These are phyloP conservation scores for Muntiacus muntjak DNA, from an alignment of 2,113 vertebrate species.

Conservation along the genomic window DNA sequence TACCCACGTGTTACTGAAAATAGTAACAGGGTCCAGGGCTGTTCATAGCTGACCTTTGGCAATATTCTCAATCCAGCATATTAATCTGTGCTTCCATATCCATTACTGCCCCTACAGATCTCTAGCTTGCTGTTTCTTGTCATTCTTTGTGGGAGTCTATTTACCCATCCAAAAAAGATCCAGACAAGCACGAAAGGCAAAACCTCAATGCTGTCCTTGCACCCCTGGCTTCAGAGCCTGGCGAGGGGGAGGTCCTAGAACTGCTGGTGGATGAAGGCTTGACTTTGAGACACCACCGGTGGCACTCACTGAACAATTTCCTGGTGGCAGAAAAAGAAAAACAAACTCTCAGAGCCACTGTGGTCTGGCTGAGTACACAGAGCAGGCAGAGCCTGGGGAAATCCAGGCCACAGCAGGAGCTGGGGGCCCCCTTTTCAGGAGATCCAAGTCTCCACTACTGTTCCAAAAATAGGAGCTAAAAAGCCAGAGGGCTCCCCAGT, in stretches of 20 bases:
- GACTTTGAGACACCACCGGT: not conserved
- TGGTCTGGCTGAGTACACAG: not conserved
- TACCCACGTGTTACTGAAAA: not conserved
- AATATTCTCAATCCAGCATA: not conserved
- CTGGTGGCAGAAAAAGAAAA: not conserved
- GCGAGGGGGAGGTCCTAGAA: not conserved
- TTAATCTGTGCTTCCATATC: not conserved
- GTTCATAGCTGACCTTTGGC: not conserved
- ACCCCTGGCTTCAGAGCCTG: not conserved
- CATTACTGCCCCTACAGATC: not conserved
- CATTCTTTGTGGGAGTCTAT: not conserved
- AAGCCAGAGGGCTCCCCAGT: constrained; percentile 34
- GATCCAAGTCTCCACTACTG: not conserved
- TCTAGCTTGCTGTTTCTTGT: not conserved
- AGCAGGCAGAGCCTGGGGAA: not conserved
- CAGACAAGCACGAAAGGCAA: not conserved
- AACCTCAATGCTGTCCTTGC: not conserved
- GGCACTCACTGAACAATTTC: not conserved
- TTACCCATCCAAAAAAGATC: not conserved
- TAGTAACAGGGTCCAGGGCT: not conserved
- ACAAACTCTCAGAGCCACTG: not conserved
- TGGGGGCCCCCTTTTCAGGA: not conserved
- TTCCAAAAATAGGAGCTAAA: constrained; percentile 47
- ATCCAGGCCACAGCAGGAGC: not conserved
- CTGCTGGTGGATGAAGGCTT: not conserved